phyloP scores from a whole-genome alignment of 2,888 invertebrate genomes.

The Dexiosoma caninum region DNA sequence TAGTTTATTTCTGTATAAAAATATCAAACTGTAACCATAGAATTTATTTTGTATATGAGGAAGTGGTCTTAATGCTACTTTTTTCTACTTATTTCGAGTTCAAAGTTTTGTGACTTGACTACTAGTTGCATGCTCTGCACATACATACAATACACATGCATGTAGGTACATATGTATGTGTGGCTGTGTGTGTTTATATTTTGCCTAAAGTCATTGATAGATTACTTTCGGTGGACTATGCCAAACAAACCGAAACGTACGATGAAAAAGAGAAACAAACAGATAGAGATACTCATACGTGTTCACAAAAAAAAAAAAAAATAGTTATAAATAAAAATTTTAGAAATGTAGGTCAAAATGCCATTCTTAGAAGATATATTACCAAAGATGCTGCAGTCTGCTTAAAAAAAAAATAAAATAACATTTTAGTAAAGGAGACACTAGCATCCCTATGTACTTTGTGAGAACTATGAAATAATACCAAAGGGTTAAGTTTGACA shows the following conservation, averaged over 20 bases:
- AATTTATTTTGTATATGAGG: conserved; percentile 58
- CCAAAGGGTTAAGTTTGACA: not conserved
- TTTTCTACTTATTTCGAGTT: conserved; percentile 51
- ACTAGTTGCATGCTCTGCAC: conserved; percentile 34
- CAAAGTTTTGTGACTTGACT: conserved; percentile 61
- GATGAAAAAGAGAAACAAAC: conserved; percentile 11
- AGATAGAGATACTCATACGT: not conserved
- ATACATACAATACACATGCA: not conserved
- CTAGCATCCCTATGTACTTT: not conserved
- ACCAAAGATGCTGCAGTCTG: conserved; percentile 50
- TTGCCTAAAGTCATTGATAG: conserved; percentile 56
- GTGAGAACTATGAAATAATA: conserved; percentile 1
- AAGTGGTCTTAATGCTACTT: conserved; percentile 41
- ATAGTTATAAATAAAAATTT: conserved; percentile 58
- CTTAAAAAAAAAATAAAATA: conserved; percentile 1
- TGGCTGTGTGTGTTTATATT: no score
- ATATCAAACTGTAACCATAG: conserved; percentile 39
- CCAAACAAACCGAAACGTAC: conserved; percentile 50
- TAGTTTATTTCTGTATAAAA: conserved; percentile 19
- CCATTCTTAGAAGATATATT: conserved; percentile 63
- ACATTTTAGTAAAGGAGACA: not conserved
- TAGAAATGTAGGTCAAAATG: conserved; percentile 63
- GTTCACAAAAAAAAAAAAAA: conserved; percentile 20
- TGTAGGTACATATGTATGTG: not conserved
- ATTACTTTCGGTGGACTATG: conserved; percentile 60